phyloP scores from a whole-genome alignment of 2,113 vertebrate genomes.

The Aegithalos caudatus region DNA sequence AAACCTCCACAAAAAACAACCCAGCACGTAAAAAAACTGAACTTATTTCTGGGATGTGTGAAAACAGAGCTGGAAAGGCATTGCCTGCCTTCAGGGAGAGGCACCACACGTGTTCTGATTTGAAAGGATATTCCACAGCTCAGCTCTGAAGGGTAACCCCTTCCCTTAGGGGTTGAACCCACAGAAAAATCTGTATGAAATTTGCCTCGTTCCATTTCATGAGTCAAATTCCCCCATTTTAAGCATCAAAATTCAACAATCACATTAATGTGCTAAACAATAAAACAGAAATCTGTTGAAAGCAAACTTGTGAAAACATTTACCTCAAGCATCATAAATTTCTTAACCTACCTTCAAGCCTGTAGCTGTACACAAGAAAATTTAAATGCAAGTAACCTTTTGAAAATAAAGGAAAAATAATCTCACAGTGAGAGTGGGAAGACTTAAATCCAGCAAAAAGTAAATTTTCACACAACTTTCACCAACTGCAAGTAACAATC shows the following conservation, averaged over 20 bases:
- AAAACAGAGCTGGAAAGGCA: not conserved
- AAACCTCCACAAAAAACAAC: not conserved
- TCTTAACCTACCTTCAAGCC: not conserved
- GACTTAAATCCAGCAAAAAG: not conserved
- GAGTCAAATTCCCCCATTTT: not conserved
- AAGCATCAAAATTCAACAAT: not conserved
- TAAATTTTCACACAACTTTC: not conserved
- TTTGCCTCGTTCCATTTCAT: not conserved
- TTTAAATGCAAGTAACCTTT: not conserved
- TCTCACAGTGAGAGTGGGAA: not conserved
- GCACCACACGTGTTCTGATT: accelerated
- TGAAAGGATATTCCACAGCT: not conserved
- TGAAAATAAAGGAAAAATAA: not conserved
- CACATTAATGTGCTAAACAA: not conserved
- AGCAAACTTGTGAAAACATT: not conserved
- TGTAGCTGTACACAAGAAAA: accelerated
- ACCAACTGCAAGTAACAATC: not conserved
- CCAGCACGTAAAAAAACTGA: not conserved
- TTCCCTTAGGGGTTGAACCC: not conserved
- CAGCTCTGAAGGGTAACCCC: not conserved
- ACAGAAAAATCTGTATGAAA: not conserved
- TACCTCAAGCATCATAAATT: not conserved
- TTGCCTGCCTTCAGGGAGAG: not conserved
- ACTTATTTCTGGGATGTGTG: not conserved
- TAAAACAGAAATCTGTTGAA: not conserved